A percentile compares a stretch with the other conserved stretches of the same genome.
These are phyloP conservation scores for Calyptommatus sinebrachiatus DNA, from an alignment of 2,113 vertebrate species.

Conservation along the genomic window DNA sequence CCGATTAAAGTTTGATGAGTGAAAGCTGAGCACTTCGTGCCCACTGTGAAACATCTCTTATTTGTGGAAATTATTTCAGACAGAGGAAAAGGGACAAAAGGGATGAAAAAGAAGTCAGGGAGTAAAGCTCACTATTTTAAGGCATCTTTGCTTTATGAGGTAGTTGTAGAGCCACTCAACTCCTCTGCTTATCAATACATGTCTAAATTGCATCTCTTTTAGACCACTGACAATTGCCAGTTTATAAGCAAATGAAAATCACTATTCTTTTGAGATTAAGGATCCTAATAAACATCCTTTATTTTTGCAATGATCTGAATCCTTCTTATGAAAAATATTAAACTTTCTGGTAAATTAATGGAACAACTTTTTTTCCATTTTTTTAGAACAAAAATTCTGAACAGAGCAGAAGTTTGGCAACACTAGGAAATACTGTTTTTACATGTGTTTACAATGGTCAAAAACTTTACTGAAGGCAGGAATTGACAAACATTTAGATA, in stretches of 20 bases:
- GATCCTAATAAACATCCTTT: slow-evolving; percentile 25
- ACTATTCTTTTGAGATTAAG: slow-evolving; percentile 47
- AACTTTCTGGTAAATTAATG: slow-evolving; percentile 33
- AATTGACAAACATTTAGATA: slow-evolving; percentile 58
- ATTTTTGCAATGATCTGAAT: slow-evolving; percentile 49
- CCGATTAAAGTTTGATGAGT: slow-evolving; percentile 99
- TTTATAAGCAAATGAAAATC: slow-evolving; percentile 65
- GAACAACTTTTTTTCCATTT: slow-evolving; percentile 21
- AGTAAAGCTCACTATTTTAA: slow-evolving; percentile 70
- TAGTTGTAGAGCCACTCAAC: slow-evolving; percentile 59
- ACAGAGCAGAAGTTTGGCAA: slow-evolving; percentile 52
- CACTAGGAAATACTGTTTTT: slow-evolving; percentile 50
- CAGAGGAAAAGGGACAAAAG: slow-evolving; percentile 84
- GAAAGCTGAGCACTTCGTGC: slow-evolving; percentile 85
- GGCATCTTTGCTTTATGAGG: slow-evolving; percentile 56
- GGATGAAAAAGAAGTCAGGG: slow-evolving; percentile 62
- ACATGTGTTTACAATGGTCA: slow-evolving; percentile 62
- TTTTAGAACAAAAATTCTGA: neutral
- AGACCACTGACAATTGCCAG: slow-evolving; percentile 38
- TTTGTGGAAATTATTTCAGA: slow-evolving; percentile 95
- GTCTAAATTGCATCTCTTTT: slow-evolving; percentile 50
- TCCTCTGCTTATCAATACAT: slow-evolving; percentile 43
- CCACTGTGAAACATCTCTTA: slow-evolving; percentile 82
- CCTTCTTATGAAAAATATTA: slow-evolving; percentile 53
- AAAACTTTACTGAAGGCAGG: slow-evolving; percentile 62